A percentile compares a stretch with the other conserved stretches of the same genome.
Evolutionary conservation across 2,888 invertebrate genomes (phyloP).

Genomic region (Trimorus sp.): DNA sequence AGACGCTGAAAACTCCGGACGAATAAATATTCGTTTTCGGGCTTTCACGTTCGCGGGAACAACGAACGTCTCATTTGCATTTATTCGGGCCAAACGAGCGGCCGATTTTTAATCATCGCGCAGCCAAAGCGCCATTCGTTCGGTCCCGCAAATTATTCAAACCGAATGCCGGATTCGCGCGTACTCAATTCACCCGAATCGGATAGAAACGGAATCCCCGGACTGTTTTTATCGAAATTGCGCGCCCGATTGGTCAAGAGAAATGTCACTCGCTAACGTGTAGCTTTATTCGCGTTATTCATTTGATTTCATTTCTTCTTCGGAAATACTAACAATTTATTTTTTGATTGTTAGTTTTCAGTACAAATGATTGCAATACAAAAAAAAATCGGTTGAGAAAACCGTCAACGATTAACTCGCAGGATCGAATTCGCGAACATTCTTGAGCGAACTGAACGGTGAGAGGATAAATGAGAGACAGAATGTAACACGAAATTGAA

Average conservation of each 20-base stretch:
- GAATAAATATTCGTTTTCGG: slow-evolving; percentile 1
- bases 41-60: too few relatives aligned
- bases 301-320: too few relatives aligned
- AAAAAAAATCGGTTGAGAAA: too few relatives aligned
- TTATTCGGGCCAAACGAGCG: slow-evolving; percentile 13
- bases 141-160: slow-evolving; percentile 13
- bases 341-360: too few relatives aligned
- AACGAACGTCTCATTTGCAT: slow-evolving; percentile 21
- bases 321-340: too few relatives aligned
- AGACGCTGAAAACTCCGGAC: not conserved
- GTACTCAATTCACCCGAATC: slow-evolving; percentile 8
- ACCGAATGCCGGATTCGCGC: slow-evolving; percentile 13
- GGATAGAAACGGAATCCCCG: slow-evolving; percentile 7
- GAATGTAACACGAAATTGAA: slow-evolving; percentile 35
- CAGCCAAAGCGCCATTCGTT: not conserved
- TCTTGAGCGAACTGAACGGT: slow-evolving; percentile 1
- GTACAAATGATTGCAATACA: too few relatives aligned
- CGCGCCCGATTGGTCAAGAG: too few relatives aligned
- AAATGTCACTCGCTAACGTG: too few relatives aligned
- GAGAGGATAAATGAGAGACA: slow-evolving; percentile 18
- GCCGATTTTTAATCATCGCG: slow-evolving; percentile 12
- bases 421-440: not conserved
- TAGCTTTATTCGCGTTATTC: too few relatives aligned
- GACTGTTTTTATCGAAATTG: not conserved
- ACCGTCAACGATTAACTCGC: too few relatives aligned